These are phyloP conservation scores for Pampus argenteus DNA, from an alignment of 2,797 vertebrate species.

Conservation along the genomic window DNA sequence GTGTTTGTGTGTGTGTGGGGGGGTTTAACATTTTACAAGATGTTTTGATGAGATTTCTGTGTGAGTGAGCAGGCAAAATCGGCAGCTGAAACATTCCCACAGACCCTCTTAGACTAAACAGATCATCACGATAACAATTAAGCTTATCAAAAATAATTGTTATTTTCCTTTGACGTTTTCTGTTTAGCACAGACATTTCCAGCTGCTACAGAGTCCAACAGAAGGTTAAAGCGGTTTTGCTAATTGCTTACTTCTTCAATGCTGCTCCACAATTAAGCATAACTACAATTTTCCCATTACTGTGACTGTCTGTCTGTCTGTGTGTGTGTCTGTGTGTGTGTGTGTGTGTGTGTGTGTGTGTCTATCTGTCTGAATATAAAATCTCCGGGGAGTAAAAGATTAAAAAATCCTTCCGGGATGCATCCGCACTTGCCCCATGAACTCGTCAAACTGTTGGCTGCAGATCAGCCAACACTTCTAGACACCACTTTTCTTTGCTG, in stretches of 20 bases:
- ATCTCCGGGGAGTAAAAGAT: conserved; percentile 12
- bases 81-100: conserved; percentile 12
- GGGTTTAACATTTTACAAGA: conserved; percentile 42
- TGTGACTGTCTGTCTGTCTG: neutral
- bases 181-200: conserved; percentile 36
- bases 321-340: neutral
- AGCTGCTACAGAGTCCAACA: conserved; percentile 5
- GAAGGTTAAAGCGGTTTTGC: conserved; percentile 44
- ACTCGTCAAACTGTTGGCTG: conserved; percentile 19
- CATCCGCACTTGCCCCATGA: neutral
- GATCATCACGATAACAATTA: conserved; percentile 47
- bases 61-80: conserved; percentile 11
- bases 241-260: conserved; percentile 42
- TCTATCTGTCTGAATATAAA: no score
- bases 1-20: no score
- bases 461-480: conserved; percentile 20
- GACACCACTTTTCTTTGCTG: conserved; percentile 34
- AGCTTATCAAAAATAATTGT: conserved; percentile 60
- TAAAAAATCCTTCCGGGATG: conserved; percentile 8
- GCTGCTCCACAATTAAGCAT: conserved; percentile 36
- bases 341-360: neutral
- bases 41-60: conserved; percentile 50
- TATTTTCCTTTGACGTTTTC: conserved; percentile 49
- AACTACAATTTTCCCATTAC: conserved; percentile 3
- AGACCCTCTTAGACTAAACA: conserved; percentile 43